These are phyloP conservation scores for Drosophila kanapiae DNA, from an alignment of 1,140 invertebrate genomes.

Conservation along the genomic window DNA sequence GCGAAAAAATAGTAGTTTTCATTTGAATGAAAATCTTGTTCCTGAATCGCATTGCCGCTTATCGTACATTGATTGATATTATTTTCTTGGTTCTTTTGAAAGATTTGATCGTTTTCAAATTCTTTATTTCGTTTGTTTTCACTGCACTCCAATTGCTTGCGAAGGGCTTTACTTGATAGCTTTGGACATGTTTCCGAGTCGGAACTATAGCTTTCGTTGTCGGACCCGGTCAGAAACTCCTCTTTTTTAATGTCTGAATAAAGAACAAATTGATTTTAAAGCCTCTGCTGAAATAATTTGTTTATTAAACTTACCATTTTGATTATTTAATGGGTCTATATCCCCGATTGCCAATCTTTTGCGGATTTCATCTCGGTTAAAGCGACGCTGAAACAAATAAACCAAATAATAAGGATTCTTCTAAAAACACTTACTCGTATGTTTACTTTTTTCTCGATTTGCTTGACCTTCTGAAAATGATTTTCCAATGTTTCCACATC, in stretches of 20 bases:
- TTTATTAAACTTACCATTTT: constrained; percentile 1
- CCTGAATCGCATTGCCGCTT: constrained; percentile 20
- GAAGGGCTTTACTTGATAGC: constrained; percentile 50
- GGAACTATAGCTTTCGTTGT: constrained; percentile 91
- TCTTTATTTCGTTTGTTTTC: constrained; percentile 19
- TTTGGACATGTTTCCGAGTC: constrained; percentile 87
- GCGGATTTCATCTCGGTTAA: constrained; percentile 36
- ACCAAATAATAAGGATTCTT: background rate
- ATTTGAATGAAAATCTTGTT: constrained; percentile 4
- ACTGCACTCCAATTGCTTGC: constrained; percentile 23
- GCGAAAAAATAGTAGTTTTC: constrained; percentile 90
- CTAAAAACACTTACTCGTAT: background rate
- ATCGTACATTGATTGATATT: constrained; percentile 16
- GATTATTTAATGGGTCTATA: constrained; percentile 23
- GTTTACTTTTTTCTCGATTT: constrained; percentile 42
- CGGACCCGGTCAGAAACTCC: constrained; percentile 91
- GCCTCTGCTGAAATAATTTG: too few relatives aligned
- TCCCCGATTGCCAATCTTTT: constrained; percentile 42
- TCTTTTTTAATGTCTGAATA: constrained; percentile 95
- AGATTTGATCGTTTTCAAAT: constrained; percentile 35
- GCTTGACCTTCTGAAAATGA: constrained; percentile 35
- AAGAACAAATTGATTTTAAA: background rate
- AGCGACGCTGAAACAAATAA: constrained; percentile 21
- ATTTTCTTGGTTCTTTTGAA: constrained; percentile 32
- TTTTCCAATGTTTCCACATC: constrained; percentile 40